Percentiles rank a stretch among this genome's conserved stretches.
Evolutionary conservation across 2,113 vertebrate species (phyloP).

Genomic region (Cromileptes altivelis): DNA sequence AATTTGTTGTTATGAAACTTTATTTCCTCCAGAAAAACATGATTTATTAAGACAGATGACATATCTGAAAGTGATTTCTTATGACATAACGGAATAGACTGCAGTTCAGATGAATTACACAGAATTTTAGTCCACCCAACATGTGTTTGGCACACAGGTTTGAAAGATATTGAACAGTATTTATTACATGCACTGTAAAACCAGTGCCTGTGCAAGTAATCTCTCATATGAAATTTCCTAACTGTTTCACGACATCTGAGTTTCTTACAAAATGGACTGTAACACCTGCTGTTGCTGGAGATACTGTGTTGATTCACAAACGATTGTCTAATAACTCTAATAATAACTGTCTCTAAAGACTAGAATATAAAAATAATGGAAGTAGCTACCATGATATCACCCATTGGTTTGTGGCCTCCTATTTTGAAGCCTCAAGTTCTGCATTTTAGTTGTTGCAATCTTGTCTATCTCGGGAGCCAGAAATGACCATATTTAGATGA

Average conservation of each 20-base stretch:
- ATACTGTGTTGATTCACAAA: not conserved
- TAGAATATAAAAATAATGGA: no score
- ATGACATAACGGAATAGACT: conserved; percentile 5
- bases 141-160: conserved; percentile 34
- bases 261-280: not conserved
- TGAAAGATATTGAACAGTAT: conserved; percentile 5
- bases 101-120: conserved; percentile 18
- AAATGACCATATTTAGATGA: no score
- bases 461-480: no score
- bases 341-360: not conserved
- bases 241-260: not conserved
- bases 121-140: conserved; percentile 35
- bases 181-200: not conserved
- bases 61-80: conserved; percentile 14
- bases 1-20: not conserved
- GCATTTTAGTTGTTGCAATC: no score
- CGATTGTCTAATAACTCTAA: not conserved
- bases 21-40: not conserved
- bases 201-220: not conserved
- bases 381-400: no score
- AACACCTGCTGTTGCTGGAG: conserved; percentile 27
- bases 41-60: conserved; percentile 4
- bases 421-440: no score
- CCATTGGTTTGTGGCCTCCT: no score
- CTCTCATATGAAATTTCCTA: not conserved